Evolutionary conservation across 2,888 invertebrate species (phyloP), one percentile per base, ranked within the genome.

Genomic region (Pomacea canaliculata): DNA sequence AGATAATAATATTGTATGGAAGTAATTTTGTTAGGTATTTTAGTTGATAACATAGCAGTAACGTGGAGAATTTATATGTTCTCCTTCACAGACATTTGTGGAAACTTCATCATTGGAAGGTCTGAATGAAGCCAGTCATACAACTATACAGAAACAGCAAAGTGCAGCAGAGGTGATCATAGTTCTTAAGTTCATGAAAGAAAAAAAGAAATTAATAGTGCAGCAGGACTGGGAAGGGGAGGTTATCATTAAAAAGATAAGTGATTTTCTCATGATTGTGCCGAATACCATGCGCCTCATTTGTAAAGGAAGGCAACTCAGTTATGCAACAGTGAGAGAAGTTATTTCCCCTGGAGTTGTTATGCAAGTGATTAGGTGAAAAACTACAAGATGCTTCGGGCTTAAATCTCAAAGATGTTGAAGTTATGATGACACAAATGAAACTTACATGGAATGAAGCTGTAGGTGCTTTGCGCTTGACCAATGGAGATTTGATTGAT

Each of bases 341-440:
- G 83, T 71, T 46, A 80, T 87, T 16, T 80, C 79, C 23, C 78
- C 81, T 19, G 85, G 83, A 69, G 85, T 85, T 23, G 76, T 86
- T 46, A 87, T 86, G 73, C 86, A 86, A 73, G 85, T 83, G 59
- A 79, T 88, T 70, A n/a, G 88, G 87, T 56, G 88, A 87, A 66
- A 70, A 78, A 51, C 82, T 83, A 37, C 87, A 84, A 69, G 73
- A 78, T 70, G 86, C 85, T 18, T 82, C 81, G 12, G 84, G 83
- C 19, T 60, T 88, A 19, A 83, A 86, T 66, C 76, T 72, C 23
- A 79, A 79, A 62, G 88, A 88, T 70, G 83, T 88, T 68, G 82
- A 83, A 37, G 79, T 85, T 10, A 78, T 88, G 76, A 87, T 87
- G 86, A 76, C 77, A 71, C 88, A 88, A 75, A 74, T 85, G 67